These are phyloP conservation scores for Iphiclides podalirius DNA, from an alignment of 2,888 invertebrate species.

Conservation along the genomic window DNA sequence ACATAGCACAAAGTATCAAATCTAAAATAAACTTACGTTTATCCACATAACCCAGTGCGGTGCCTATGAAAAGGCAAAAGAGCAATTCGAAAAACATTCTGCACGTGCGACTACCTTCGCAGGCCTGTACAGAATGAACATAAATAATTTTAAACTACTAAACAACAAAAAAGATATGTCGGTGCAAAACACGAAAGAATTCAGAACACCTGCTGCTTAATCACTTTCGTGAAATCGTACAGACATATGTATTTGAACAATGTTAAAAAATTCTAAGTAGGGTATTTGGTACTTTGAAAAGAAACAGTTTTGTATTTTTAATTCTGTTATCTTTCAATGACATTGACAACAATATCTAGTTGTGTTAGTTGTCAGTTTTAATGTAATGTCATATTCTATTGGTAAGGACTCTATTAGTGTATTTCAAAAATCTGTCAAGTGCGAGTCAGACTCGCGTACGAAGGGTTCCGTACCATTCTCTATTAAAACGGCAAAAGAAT, in stretches of 20 bases:
- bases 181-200: slow-evolving; percentile 23
- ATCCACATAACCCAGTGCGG: slow-evolving; percentile 46
- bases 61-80: slow-evolving; percentile 48
- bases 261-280: slow-evolving; percentile 11
- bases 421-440: too few species aligned
- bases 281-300: neutral
- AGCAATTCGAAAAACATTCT: slow-evolving; percentile 45
- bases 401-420: neutral
- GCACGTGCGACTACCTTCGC: slow-evolving; percentile 37
- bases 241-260: slow-evolving; percentile 27
- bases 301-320: slow-evolving; percentile 9
- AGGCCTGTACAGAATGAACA: slow-evolving; percentile 42
- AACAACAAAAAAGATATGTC: slow-evolving; percentile 12
- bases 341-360: neutral
- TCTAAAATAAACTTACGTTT: slow-evolving; percentile 51
- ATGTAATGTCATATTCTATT: neutral
- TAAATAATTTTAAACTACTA: slow-evolving; percentile 23
- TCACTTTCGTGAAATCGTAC: slow-evolving; percentile 21
- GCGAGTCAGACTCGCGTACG: too few species aligned
- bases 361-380: neutral
- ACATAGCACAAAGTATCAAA: too few species aligned
- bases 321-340: neutral
- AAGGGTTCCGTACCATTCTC: too few species aligned
- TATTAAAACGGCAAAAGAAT: too few species aligned
- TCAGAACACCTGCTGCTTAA: slow-evolving; percentile 26